Evolutionary conservation across 2,797 vertebrate genomes (phyloP).

Genomic region (Rhinatrema bivittatum): DNA sequence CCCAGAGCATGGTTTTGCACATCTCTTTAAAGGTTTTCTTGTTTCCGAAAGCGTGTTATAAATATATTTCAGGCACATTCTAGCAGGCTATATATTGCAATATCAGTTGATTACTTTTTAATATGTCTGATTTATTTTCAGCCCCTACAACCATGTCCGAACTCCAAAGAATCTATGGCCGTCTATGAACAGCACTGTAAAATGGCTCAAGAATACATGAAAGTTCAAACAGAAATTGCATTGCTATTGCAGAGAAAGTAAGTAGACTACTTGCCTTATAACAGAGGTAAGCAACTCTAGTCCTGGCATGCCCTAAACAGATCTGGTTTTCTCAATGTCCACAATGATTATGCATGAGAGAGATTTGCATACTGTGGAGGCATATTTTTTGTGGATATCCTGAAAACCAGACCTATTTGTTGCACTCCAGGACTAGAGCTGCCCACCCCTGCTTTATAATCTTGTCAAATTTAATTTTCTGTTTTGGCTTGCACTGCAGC

Average conservation of each 20-base stretch:
- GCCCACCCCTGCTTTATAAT: too few relatives aligned
- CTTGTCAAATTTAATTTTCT: too few relatives aligned
- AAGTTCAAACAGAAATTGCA: constrained; percentile 97
- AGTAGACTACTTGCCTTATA: constrained; percentile 52
- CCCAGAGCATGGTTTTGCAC: constrained; percentile 26
- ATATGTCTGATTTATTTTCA: constrained; percentile 61
- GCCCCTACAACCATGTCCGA: constrained; percentile 94
- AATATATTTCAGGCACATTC: constrained; percentile 40
- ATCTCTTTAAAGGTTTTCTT: constrained; percentile 51
- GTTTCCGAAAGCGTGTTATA: constrained; percentile 37
- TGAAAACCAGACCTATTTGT: too few relatives aligned
- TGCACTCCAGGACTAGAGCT: too few relatives aligned
- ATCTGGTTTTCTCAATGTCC: too few relatives aligned
- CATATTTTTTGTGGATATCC: too few relatives aligned
- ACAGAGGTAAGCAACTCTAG: too few relatives aligned
- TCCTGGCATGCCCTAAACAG: too few relatives aligned
- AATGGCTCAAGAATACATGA: constrained; percentile 98
- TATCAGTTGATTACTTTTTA: constrained; percentile 47
- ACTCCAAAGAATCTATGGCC: constrained; percentile 99
- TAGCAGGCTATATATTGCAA: constrained; percentile 31
- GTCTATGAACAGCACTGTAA: constrained; percentile 99
- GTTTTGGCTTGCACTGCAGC: too few relatives aligned
- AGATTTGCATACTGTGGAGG: too few relatives aligned
- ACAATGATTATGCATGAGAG: too few relatives aligned
- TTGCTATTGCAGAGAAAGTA: constrained; percentile 96